phyloP scores from a whole-genome alignment of 37 sponge, comb jelly and placozoan genomes.

The Oscarella lobularis region DNA sequence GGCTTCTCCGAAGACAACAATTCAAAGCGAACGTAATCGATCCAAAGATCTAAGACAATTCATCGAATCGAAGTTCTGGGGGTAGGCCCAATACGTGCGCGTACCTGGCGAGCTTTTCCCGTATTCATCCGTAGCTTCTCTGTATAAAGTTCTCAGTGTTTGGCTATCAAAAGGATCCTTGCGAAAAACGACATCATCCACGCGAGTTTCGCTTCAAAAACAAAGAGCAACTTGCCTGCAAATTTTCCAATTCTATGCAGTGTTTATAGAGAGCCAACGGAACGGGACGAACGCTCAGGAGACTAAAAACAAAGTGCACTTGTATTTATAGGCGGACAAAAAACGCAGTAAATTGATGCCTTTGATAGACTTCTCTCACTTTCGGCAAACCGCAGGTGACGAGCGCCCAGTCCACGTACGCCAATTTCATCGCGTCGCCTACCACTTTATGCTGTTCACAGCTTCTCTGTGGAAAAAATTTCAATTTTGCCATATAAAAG shows the following conservation, averaged over 20 bases:
- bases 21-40: slow-evolving; percentile 42
- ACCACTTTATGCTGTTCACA: not conserved
- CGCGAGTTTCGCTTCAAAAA: too few species aligned
- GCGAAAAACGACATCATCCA: too few species aligned
- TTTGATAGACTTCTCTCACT: slow-evolving; percentile 25
- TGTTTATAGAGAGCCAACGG: slow-evolving; percentile 17
- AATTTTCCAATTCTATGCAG: slow-evolving; percentile 33
- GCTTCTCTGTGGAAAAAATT: not conserved
- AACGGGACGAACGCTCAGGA: too few species aligned
- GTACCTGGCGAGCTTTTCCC: not conserved
- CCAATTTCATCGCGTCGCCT: not conserved
- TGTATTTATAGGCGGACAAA: too few species aligned
- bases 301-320: too few species aligned
- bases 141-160: slow-evolving; percentile 4
- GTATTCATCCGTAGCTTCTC: not conserved
- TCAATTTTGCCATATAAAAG: slow-evolving; percentile 15
- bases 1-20: slow-evolving; percentile 6
- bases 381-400: slow-evolving; percentile 11
- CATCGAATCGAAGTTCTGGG: not conserved
- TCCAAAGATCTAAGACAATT: slow-evolving; percentile 30
- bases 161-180: too few species aligned
- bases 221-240: slow-evolving; percentile 17
- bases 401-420: slow-evolving; percentile 39
- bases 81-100: not conserved
- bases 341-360: slow-evolving; percentile 21